Evolutionary conservation across 2,113 vertebrate genomes (phyloP), one percentile per base, ranked within the genome.

Genomic region (Nipponia nippon): DNA sequence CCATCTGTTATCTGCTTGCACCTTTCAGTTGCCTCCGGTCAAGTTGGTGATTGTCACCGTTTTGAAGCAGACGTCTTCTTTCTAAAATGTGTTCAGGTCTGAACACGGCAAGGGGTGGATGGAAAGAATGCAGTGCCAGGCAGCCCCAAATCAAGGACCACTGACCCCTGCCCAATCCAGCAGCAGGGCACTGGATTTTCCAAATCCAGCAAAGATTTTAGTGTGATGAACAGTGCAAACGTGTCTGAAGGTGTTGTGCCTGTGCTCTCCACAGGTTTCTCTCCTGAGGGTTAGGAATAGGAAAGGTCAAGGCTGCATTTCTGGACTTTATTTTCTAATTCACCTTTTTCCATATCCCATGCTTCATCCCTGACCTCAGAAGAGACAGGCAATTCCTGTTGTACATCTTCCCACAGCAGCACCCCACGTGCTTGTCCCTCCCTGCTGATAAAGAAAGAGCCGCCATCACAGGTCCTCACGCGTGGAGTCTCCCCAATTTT

Each of bases 401-500:
- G 11, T 22, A 25, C 22, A 4, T 93, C 75, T 89, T 90, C 36
- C 16, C 40, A 42, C 40, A 53, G 29, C 12, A 4, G 16, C 16
- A 4, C 16, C 38, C 47, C 10, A 20, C 2, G 0, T 4, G 3
- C 21, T 87, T 58, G 16, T 38, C 22, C 34, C 40, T 90, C 40
- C 59, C 42, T 58, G 32, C 29, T 87, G 84, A 70, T 73, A 75
- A 69, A 96, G 58, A 69, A 63, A 20, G 27, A 79, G 34, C 71
- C 17, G 4, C 46, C 72, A 32, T 50, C 0, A 0, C 40, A 21
- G 32, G 21, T 78, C 13, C 19, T 93, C 21, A 42, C 1, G 4
- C 5, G 9, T 67, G 69, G 38, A 63, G 4, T 94, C 34, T 93
- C 27, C 42, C 40, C 36, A 21, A 1, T 70, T 87, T 88, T 94